phyloP scores from a whole-genome alignment of 2,113 vertebrate species.

The Triplophysa tibetana region DNA sequence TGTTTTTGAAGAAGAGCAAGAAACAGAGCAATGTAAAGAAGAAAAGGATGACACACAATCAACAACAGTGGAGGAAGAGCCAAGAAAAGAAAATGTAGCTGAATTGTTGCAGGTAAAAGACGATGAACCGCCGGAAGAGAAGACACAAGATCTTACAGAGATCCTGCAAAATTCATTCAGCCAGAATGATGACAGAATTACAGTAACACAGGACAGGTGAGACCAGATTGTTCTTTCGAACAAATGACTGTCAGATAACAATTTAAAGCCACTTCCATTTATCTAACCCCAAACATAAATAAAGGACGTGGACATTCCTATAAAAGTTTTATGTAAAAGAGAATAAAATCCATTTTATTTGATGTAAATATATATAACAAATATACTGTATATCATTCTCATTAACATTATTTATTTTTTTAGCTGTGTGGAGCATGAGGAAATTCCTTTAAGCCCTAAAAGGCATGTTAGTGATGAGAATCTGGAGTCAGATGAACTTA shows the following conservation, averaged over 20 bases:
- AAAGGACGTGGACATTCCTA: too few relatives aligned
- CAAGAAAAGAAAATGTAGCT: conserved; percentile 6
- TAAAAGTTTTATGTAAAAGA: too few relatives aligned
- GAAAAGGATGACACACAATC: conserved; percentile 30
- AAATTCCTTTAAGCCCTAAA: conserved; percentile 68
- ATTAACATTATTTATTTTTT: background rate
- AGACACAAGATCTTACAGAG: conserved; percentile 5
- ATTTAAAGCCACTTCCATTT: too few relatives aligned
- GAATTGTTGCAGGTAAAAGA: conserved; percentile 41
- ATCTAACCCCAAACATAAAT: too few relatives aligned
- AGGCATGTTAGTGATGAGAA: conserved; percentile 63
- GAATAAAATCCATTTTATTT: too few relatives aligned
- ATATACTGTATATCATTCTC: background rate
- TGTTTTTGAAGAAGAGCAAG: conserved; percentile 55
- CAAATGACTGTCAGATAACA: background rate
- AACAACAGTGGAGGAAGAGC: conserved; percentile 44
- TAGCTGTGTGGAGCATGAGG: conserved; percentile 64
- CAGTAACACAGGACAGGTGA: conserved; percentile 61
- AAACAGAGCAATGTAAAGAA: conserved; percentile 37
- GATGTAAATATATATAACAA: too few relatives aligned
- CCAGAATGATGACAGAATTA: conserved; percentile 35
- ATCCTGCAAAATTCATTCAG: background rate
- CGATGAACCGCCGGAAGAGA: conserved; percentile 22
- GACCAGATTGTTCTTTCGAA: background rate
- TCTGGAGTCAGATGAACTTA: conserved; percentile 69